Evolutionary conservation across 2,888 invertebrate species (phyloP).

Genomic region (Polydrusus pterygomalis): DNA sequence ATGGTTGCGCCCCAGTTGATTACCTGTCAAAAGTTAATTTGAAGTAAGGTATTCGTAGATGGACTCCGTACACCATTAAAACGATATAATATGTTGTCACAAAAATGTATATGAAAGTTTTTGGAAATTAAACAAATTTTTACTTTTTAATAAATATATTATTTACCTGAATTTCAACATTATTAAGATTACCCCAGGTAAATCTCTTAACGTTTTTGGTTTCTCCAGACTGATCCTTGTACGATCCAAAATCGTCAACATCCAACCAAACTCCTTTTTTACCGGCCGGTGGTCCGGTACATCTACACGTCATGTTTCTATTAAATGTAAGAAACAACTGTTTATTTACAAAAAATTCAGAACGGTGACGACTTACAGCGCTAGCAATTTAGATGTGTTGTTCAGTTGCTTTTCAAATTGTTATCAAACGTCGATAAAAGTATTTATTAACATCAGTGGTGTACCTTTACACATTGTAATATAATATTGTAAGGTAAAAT

Average conservation of each 20-base stretch:
- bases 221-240: conserved; percentile 64
- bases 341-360: background rate
- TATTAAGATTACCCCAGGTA: conserved; percentile 80
- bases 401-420: background rate
- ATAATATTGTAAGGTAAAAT: background rate
- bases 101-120: no score
- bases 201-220: conserved; percentile 75
- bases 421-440: background rate
- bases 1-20: conserved; percentile 91
- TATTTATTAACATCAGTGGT: background rate
- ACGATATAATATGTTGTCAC: no score
- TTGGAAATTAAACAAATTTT: background rate
- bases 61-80: no score
- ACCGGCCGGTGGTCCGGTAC: background rate
- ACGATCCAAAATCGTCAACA: conserved; percentile 65
- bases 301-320: conserved; percentile 33
- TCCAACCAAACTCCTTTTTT: conserved; percentile 45
- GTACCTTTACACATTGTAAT: no score
- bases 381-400: background rate
- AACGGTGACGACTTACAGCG: background rate
- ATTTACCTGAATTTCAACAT: conserved; percentile 78
- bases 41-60: no score
- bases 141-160: background rate
- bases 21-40: no score
- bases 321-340: background rate